phyloP scores from a whole-genome alignment of 2,888 invertebrate genomes.

The Sarcophaga caerulescens region DNA sequence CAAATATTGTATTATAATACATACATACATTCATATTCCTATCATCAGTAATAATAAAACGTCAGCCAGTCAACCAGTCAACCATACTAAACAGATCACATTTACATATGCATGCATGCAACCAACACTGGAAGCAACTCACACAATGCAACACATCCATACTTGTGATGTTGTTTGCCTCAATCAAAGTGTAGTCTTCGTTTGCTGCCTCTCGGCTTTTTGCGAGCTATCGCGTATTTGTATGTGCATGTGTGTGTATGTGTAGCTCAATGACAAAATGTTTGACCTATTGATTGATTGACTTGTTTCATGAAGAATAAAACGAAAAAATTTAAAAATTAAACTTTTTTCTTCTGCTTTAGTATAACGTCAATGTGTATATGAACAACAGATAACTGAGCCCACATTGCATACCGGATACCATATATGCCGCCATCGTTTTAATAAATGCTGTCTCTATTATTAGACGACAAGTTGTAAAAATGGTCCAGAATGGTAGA shows the following conservation, averaged over 20 bases:
- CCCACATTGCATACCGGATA: background rate
- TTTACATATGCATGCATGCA: constrained; percentile 17
- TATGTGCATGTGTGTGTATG: constrained; percentile 6
- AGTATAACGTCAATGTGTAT: background rate
- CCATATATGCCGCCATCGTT: constrained; percentile 4
- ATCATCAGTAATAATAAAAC: constrained; percentile 61
- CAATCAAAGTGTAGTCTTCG: background rate
- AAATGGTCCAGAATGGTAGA: constrained; percentile 17
- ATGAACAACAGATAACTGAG: background rate
- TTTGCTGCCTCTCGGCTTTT: background rate
- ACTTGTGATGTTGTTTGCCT: constrained; percentile 6
- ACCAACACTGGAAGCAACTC: background rate
- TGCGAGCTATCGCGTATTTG: background rate
- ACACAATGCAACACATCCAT: background rate
- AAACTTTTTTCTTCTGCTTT: background rate
- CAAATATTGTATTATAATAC: background rate
- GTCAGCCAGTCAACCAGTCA: constrained; percentile 62
- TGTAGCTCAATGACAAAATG: constrained; percentile 69
- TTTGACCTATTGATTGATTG: constrained; percentile 70
- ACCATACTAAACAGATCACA: constrained; percentile 51
- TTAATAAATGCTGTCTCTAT: constrained; percentile 30
- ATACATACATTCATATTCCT: constrained; percentile 30
- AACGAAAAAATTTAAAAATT: background rate
- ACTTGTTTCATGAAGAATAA: constrained; percentile 50
- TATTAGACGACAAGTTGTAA: constrained; percentile 37